Conservation (phyloP, 2,113 vertebrate genomes). For the Pollimyrus isidori region DNA sequence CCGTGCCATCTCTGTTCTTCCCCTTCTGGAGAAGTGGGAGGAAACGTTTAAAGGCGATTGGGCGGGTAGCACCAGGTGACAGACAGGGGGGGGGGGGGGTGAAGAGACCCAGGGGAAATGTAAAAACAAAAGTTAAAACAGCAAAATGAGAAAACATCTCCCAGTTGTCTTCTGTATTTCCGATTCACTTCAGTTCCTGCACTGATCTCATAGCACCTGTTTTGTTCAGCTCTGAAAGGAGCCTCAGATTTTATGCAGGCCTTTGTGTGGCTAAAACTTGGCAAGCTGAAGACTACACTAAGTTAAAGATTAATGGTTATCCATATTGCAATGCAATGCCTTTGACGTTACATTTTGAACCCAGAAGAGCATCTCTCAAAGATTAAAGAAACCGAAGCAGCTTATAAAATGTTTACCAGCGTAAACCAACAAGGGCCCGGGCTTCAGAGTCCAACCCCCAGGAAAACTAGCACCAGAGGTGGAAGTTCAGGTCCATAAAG, state of each 20-base stretch:
- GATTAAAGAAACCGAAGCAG: neutral
- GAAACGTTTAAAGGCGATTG: neutral
- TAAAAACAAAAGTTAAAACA: neutral
- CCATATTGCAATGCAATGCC: neutral
- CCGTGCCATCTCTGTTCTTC: neutral
- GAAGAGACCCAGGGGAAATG: neutral
- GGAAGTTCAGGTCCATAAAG: neutral
- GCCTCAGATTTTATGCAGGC: neutral
- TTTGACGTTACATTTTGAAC: neutral
- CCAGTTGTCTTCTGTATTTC: neutral
- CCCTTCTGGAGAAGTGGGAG: neutral
- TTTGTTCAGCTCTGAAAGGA: neutral
- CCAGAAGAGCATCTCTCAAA: neutral
- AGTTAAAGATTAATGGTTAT: neutral
- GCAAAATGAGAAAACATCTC: neutral
- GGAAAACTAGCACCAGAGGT: neutral
- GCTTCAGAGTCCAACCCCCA: neutral
- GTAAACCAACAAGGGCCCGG: neutral
- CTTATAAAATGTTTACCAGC: neutral
- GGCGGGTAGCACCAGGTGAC: neutral
- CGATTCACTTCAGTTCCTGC: neutral
- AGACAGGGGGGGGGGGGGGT: neutral
- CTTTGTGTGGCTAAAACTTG: neutral
- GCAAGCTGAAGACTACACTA: neutral
- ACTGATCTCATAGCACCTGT: neutral